phyloP scores from a whole-genome alignment of 2,113 vertebrate species.

The Cepphus grylle region DNA sequence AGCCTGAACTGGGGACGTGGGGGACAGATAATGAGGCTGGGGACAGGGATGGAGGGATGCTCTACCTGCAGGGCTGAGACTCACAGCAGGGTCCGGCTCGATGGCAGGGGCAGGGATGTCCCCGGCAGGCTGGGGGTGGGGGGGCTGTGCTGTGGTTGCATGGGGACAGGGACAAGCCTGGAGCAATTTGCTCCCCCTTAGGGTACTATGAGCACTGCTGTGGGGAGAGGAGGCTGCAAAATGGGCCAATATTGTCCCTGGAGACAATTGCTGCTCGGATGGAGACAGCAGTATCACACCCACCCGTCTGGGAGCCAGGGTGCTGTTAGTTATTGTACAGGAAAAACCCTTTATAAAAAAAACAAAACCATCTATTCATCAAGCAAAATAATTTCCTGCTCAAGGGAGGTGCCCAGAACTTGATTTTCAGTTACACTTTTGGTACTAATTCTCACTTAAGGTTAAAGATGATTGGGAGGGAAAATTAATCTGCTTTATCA shows the following conservation, averaged over 20 bases:
- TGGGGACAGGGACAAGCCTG: background rate
- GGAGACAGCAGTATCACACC: background rate
- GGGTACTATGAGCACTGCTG: background rate
- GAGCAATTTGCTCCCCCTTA: background rate
- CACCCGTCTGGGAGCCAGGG: background rate
- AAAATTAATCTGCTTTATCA: background rate
- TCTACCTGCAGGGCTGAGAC: background rate
- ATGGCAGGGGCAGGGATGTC: background rate
- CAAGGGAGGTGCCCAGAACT: background rate
- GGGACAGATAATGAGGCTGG: background rate
- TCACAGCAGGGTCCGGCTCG: background rate
- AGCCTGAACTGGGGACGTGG: rapidly evolving
- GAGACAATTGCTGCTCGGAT: background rate
- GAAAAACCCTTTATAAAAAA: background rate
- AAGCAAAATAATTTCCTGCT: background rate
- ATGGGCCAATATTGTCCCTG: rapidly evolving
- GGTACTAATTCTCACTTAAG: background rate
- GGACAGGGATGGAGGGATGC: background rate
- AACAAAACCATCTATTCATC: background rate
- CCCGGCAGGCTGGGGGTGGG: rapidly evolving
- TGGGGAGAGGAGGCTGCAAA: background rate
- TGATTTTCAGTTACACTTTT: background rate
- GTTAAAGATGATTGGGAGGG: background rate
- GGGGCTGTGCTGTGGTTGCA: background rate
- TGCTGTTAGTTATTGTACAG: background rate